A percentile compares a stretch with the other conserved stretches of the same genome.
Conservation (phyloP, 1,140 invertebrate species). For the Chironomus tepperi region DNA sequence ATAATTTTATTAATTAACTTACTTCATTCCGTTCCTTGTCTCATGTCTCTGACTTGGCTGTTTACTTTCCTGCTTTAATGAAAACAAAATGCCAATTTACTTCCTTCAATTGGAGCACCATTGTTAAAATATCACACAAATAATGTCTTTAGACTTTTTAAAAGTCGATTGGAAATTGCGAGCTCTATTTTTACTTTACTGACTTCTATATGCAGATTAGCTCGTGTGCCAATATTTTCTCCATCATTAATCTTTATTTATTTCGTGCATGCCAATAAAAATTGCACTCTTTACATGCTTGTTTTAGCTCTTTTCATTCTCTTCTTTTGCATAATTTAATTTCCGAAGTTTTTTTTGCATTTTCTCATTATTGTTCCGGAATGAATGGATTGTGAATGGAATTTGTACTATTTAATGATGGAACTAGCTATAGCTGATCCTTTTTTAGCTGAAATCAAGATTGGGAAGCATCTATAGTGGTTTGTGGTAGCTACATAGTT, state of each 20-base stretch:
- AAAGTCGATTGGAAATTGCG: no score
- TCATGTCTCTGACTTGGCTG: not conserved
- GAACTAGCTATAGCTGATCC: no score
- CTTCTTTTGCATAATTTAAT: not conserved
- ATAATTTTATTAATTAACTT: not conserved
- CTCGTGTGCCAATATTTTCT: not conserved
- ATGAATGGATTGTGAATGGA: no score
- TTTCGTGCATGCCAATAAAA: not conserved
- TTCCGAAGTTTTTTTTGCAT: not conserved
- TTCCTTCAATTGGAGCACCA: not conserved
- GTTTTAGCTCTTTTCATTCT: not conserved
- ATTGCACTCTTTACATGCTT: not conserved
- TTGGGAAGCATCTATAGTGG: no score
- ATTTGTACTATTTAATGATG: no score
- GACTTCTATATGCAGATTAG: not conserved
- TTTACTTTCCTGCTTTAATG: no score
- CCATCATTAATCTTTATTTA: no score
- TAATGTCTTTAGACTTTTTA: not conserved
- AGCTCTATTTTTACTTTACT: no score
- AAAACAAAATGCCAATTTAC: not conserved
- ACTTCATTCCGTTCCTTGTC: not conserved
- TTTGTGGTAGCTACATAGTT: no score
- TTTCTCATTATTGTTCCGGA: no score
- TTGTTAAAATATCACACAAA: not conserved
- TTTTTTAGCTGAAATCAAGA: no score